A percentile compares a stretch with the other conserved stretches of the same genome.
These are phyloP conservation scores for Triplophysa tibetana DNA, from an alignment of 2,113 vertebrate genomes.

Conservation along the genomic window DNA sequence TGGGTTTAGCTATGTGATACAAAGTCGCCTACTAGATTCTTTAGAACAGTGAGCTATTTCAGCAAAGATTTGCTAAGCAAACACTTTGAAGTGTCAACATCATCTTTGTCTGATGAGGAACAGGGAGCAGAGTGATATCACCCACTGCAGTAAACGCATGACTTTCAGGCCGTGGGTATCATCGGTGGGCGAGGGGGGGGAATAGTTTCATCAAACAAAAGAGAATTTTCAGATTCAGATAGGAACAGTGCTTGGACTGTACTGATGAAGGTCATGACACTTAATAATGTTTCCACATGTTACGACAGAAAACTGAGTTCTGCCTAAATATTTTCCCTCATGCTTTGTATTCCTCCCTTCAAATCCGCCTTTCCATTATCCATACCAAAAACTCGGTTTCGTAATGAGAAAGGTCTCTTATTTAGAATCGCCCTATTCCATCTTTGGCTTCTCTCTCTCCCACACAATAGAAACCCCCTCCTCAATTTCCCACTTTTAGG, in stretches of 20 bases:
- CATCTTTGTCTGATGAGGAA: slow-evolving; percentile 17
- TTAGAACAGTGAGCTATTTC: slow-evolving; percentile 47
- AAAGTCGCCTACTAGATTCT: slow-evolving; percentile 54
- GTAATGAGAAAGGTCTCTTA: slow-evolving; percentile 25
- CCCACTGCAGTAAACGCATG: slow-evolving; percentile 47
- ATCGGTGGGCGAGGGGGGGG: slow-evolving; percentile 9
- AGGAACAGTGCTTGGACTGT: slow-evolving; percentile 26
- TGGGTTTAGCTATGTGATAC: no score
- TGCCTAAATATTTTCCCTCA: slow-evolving; percentile 2
- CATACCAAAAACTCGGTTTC: background rate
- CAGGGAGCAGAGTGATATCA: slow-evolving; percentile 14
- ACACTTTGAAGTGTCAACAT: slow-evolving; percentile 37
- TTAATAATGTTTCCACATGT: slow-evolving; percentile 38
- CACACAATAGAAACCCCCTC: slow-evolving; percentile 32
- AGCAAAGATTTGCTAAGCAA: slow-evolving; percentile 37
- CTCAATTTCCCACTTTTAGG: slow-evolving; percentile 49
- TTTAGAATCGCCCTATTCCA: background rate
- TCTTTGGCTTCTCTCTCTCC: background rate
- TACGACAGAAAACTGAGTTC: background rate
- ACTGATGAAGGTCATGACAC: slow-evolving; percentile 43
- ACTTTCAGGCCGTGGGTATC: slow-evolving; percentile 41
- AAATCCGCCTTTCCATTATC: background rate
- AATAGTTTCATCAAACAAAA: slow-evolving; percentile 60
- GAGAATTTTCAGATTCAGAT: slow-evolving; percentile 50
- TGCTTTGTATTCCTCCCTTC: slow-evolving; percentile 7